Base-by-base conservation (phyloP, 2,113 vertebrate genomes). In the Neotoma lepida region DNA sequence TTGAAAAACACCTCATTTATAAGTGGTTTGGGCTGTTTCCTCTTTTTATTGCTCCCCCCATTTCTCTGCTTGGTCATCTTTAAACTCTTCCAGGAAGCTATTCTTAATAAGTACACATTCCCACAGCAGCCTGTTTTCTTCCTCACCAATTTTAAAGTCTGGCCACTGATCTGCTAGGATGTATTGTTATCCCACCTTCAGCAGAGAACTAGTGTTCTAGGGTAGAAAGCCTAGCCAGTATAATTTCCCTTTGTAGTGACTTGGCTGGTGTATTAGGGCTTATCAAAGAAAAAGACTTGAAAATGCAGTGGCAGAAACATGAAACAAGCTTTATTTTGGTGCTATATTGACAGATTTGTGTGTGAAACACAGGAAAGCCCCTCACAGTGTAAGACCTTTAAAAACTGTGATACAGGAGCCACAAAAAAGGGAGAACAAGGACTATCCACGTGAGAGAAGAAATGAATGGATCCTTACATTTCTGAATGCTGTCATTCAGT, bases 11-110 rank as follows among this genome's bases (percentile, higher is more conserved):
- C 28, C n/a, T 70, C 20, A 17, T 39, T 81, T 14, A 56, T 63
- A 68, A 88, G 39, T 88, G 51, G 26, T 86, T 93, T 86, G 39
- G 56, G 12, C 28, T 73, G 30, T 68, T 94, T 89, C 73, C 20
- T 93, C 24, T 87, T 97, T 91, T 96, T 68, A 35, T 81, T 95
- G 94, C 49, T 96, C 66, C 88, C 24, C 89, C 56, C 4, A 66
- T 88, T 71, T 49, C 35, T 91, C 49, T 91, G 17, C 35, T 54
- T 89, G 56, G 33, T 70, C 10, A 44, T 95, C 17, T 88, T 68
- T 89, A 17, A 56, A 44, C 28, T 87, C 73, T 93, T 89, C 22
- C 7, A 76, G 68, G n/a, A 93, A 95, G 51, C 41, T 70, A n/a
- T 90, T 91, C 35, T 41, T 73, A 54, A 70, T 51, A 74, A 51